Conservation (phyloP, 1,140 invertebrate species). For the Pachypeltis micranthus region DNA sequence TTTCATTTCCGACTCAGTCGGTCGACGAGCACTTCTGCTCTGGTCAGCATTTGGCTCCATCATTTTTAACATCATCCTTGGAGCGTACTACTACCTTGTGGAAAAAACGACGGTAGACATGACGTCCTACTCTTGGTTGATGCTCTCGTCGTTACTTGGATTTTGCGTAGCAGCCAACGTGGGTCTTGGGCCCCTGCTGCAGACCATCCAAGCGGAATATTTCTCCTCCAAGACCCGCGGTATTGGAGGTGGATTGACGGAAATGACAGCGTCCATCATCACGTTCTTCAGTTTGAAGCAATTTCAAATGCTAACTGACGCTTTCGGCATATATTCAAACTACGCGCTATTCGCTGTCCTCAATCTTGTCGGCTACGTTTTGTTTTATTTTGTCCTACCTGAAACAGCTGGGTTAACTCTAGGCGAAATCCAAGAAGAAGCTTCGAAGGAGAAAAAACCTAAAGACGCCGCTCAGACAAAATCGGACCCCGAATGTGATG, state of each 20-base stretch:
- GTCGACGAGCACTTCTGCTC: slow-evolving; percentile 36
- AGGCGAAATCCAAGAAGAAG: slow-evolving; percentile 21
- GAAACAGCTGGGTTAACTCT: slow-evolving; percentile 22
- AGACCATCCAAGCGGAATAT: slow-evolving; percentile 37
- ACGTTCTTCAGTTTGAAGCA: slow-evolving; percentile 21
- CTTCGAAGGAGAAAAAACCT: no score
- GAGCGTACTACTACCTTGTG: slow-evolving; percentile 15
- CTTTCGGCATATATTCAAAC: slow-evolving; percentile 16
- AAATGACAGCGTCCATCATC: slow-evolving; percentile 34
- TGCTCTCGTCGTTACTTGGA: slow-evolving; percentile 32
- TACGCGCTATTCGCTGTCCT: slow-evolving; percentile 15
- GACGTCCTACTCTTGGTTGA: slow-evolving; percentile 28
- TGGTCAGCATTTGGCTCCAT: slow-evolving; percentile 27
- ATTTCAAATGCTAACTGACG: slow-evolving; percentile 17
- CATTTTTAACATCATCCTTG: slow-evolving; percentile 7
- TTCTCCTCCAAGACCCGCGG: slow-evolving; percentile 39
- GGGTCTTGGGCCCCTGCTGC: slow-evolving; percentile 36
- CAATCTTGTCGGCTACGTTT: slow-evolving; percentile 17
- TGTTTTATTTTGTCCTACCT: slow-evolving; percentile 9
- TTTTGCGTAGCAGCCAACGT: slow-evolving; percentile 34
- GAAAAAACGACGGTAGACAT: neutral
- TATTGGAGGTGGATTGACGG: slow-evolving; percentile 34
- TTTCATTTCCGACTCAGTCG: slow-evolving; percentile 31
- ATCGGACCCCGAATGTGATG: no score
- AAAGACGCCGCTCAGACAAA: no score